These are phyloP conservation scores for Myiozetetes cayanensis DNA, from an alignment of 2,113 vertebrate genomes.

Conservation along the genomic window DNA sequence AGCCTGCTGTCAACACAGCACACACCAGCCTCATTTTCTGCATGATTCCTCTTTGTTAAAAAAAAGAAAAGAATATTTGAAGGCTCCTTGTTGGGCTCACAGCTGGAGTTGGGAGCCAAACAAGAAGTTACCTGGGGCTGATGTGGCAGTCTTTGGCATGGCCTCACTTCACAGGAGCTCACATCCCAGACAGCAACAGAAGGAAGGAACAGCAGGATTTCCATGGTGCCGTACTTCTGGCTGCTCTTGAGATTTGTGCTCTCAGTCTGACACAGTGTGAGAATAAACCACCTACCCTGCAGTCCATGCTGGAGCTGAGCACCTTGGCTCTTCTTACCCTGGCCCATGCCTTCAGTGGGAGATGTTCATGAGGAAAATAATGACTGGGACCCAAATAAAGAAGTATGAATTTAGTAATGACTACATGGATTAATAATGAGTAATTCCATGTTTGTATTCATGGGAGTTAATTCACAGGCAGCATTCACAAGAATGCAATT, in stretches of 20 bases:
- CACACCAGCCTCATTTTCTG: neutral
- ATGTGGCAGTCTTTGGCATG: neutral
- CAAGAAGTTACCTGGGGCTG: neutral
- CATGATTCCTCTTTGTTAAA: neutral
- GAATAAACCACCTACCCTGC: rapidly evolving
- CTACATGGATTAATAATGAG: neutral
- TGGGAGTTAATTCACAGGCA: neutral
- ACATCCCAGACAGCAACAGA: neutral
- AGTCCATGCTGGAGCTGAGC: neutral
- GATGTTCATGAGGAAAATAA: neutral
- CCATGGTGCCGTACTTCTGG: rapidly evolving
- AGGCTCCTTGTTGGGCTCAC: neutral
- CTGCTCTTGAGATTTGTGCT: neutral
- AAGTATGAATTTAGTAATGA: neutral
- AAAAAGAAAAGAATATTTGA: neutral
- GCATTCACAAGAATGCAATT: neutral
- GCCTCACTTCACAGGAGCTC: neutral
- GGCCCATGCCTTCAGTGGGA: neutral
- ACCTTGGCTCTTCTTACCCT: neutral
- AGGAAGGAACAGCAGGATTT: neutral
- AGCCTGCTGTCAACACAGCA: neutral
- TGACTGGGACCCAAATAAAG: neutral
- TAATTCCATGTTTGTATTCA: neutral
- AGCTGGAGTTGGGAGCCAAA: neutral
- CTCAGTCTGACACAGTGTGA: neutral